Percentiles rank a stretch among this genome's conserved stretches.
Evolutionary conservation across 2,888 invertebrate genomes (phyloP).

Genomic region (Epirrhoe alternata): DNA sequence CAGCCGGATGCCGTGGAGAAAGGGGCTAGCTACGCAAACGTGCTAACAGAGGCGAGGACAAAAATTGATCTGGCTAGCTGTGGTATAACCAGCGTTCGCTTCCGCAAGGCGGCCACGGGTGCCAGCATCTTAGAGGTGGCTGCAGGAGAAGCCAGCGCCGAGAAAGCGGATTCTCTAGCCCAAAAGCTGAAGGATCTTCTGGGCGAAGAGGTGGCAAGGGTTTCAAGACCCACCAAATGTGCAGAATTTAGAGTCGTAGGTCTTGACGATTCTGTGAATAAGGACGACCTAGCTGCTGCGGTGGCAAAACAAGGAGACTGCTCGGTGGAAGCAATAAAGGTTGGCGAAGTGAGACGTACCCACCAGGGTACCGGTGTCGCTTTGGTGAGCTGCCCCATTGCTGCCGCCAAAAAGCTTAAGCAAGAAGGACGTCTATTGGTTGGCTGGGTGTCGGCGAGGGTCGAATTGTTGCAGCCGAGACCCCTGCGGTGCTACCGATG

Average conservation of each 20-base stretch:
- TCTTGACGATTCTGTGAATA: slow-evolving; percentile 16
- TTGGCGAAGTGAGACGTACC: not conserved
- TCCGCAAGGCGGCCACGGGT: slow-evolving; percentile 9
- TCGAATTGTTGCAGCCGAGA: not conserved
- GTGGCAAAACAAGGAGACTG: not conserved
- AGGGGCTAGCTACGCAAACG: not conserved
- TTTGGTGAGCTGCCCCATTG: not conserved
- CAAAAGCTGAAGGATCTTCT: not conserved
- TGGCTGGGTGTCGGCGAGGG: not conserved
- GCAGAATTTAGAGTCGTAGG: slow-evolving; percentile 9
- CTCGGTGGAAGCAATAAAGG: not conserved
- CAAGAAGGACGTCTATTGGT: not conserved
- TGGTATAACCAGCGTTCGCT: not conserved
- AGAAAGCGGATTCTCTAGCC: slow-evolving; percentile 14
- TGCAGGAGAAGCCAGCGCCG: not conserved
- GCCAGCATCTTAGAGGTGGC: slow-evolving; percentile 16
- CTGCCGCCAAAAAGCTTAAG: slow-evolving; percentile 3
- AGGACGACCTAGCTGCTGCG: not conserved
- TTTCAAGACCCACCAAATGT: slow-evolving; percentile 20
- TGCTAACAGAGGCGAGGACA: not conserved
- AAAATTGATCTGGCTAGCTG: not conserved
- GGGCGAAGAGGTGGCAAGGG: not conserved
- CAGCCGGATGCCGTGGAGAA: not conserved
- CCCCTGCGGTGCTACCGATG: slow-evolving; percentile 14
- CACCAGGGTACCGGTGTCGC: not conserved